Percentiles rank a stretch among this genome's conserved stretches.
phyloP scores from a whole-genome alignment of 92 coral and sea anemone species.

The Nematostella vectensis region DNA sequence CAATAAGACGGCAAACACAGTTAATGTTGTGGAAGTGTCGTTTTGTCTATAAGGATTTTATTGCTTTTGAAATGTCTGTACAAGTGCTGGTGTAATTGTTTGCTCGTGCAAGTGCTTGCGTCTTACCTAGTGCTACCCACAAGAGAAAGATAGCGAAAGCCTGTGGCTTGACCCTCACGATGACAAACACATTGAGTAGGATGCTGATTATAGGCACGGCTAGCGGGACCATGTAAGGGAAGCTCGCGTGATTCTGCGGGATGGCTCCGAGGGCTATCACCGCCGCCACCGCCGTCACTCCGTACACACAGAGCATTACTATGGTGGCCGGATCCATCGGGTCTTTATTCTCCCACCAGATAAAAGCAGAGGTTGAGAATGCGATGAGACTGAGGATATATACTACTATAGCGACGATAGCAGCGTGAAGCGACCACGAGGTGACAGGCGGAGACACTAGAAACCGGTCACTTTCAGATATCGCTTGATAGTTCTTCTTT shows the following conservation, averaged over 20 bases:
- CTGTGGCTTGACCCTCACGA: constrained; percentile 42
- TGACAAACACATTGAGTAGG: constrained; percentile 49
- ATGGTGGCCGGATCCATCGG: constrained; percentile 24
- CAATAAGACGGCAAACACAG: not conserved
- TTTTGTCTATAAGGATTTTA: too few relatives aligned
- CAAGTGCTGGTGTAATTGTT: too few relatives aligned
- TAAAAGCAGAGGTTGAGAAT: constrained; percentile 34
- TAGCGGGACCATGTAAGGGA: constrained; percentile 75
- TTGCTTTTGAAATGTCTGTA: too few relatives aligned
- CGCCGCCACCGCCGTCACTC: constrained; percentile 28
- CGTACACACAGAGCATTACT: constrained; percentile 24
- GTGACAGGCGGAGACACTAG: not conserved
- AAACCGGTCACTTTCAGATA: constrained; percentile 15
- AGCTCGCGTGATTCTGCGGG: constrained; percentile 60
- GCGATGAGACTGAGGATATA: constrained; percentile 38
- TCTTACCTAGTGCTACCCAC: constrained; percentile 78
- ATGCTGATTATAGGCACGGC: constrained; percentile 67
- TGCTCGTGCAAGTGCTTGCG: too few relatives aligned
- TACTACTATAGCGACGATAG: constrained; percentile 38
- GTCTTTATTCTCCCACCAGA: constrained; percentile 14
- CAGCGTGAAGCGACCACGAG: constrained; percentile 20
- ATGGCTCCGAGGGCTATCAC: constrained; percentile 33
- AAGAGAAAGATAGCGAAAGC: constrained; percentile 53
- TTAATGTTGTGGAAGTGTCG: not conserved
- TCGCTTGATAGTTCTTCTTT: constrained; percentile 9